Percentiles rank a stretch among this genome's conserved stretches.
Evolutionary conservation across 2,113 vertebrate species (phyloP).

Genomic region (Platysteira castanea): DNA sequence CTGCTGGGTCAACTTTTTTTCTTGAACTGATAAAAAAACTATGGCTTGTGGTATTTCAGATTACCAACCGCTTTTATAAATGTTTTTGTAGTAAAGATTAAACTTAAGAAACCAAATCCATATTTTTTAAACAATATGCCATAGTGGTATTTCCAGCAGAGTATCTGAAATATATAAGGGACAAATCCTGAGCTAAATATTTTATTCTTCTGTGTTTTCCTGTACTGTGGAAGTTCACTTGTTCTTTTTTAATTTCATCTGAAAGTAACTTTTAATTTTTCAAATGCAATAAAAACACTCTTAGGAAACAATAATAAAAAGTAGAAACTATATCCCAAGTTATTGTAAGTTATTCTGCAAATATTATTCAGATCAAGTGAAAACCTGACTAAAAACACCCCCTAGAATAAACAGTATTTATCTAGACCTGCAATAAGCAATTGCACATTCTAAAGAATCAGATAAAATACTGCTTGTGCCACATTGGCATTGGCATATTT

Average conservation of each 20-base stretch:
- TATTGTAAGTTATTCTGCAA: slow-evolving; percentile 22
- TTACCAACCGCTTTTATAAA: slow-evolving; percentile 30
- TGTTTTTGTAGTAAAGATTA: neutral
- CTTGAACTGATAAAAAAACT: neutral
- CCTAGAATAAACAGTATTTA: neutral
- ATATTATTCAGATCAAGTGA: slow-evolving; percentile 20
- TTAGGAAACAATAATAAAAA: neutral
- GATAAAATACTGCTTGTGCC: neutral
- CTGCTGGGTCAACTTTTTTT: neutral
- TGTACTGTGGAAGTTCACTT: slow-evolving; percentile 59
- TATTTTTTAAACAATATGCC: slow-evolving; percentile 27
- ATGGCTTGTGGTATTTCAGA: slow-evolving; percentile 28
- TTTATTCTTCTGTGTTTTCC: slow-evolving; percentile 52
- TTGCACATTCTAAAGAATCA: slow-evolving; percentile 14
- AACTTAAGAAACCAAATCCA: slow-evolving; percentile 40
- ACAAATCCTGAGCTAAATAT: slow-evolving; percentile 59
- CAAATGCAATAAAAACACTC: slow-evolving; percentile 28
- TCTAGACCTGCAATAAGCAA: slow-evolving; percentile 33
- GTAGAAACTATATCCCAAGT: slow-evolving; percentile 20
- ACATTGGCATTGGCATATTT: slow-evolving; percentile 11
- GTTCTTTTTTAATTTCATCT: slow-evolving; percentile 34
- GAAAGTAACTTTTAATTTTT: slow-evolving; percentile 40
- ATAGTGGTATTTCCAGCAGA: slow-evolving; percentile 34
- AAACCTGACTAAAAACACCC: neutral
- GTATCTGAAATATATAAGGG: slow-evolving; percentile 2